Evolutionary conservation across 30 jellyfish, hydroid and myxozoan genomes (phyloP), one percentile per base, ranked within the genome.

Genomic region (Cassiopea xamachana): DNA sequence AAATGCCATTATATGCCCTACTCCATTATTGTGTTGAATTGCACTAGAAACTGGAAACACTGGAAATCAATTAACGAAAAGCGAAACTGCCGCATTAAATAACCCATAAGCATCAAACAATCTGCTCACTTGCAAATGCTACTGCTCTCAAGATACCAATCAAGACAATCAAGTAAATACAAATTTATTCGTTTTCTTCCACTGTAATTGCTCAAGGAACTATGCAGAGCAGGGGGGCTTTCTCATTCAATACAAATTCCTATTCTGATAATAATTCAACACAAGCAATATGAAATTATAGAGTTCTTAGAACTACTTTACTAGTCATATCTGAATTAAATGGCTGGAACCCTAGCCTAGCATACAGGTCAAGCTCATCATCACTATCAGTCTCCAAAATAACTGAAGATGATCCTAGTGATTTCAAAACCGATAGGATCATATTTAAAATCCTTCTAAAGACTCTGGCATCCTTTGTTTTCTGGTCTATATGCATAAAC

Each of bases 331-430:
- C 88, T 4, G 89, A 7, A 69, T 60, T 80, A 19, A 71, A 86
- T 16, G 50, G 89, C 16, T 81, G 96, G 84, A 96, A 96, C 60
- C 99, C 99, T 46, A 96, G 81, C 72, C 84, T 86, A 15, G 91
- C n/a, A 76, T 81, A 91, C 88, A 92, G 46, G 46, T 96, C 99
- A 12, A 84, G 85, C 61, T 91, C 94, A 18, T 58, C 82, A 6
- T 82, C 97, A 73, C 83, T 75, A 18, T 83, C 79, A 7, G 91
- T 64, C 62, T 96, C 96, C 60, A 81, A 69, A 76, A 72, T 75
- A n/a, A 92, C 97, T 16, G 98, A 72, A 10, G 94, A 46, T 9
- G 99, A 84, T 12, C 99, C 99, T n/a, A 85, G 78, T 15, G 98
- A 81, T 83, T 96, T 96, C 47, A 96, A 81, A 1, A 96, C 97